Conservation (phyloP, 2,888 invertebrate species). For the Hofmannophila pseudospretella region DNA sequence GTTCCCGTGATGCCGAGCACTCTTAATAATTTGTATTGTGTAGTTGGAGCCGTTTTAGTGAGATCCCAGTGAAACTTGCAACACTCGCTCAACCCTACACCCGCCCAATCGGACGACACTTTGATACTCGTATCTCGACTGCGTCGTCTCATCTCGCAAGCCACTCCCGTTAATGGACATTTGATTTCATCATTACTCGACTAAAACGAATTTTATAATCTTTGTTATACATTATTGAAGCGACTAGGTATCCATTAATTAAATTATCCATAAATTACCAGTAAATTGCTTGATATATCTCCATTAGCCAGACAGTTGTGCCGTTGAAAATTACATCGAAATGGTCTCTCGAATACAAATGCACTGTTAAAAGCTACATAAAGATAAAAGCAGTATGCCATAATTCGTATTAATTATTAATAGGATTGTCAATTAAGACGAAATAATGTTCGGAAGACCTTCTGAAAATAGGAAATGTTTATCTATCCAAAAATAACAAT, state of each 20-base stretch:
- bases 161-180: conserved; percentile 45
- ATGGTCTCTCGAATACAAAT: conserved; percentile 65
- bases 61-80: conserved; percentile 28
- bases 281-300: conserved; percentile 62
- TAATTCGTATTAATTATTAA: conserved; percentile 73
- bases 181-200: conserved; percentile 35
- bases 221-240: conserved; percentile 33
- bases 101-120: conserved; percentile 21
- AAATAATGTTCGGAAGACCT: conserved; percentile 52
- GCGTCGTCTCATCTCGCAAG: conserved; percentile 20
- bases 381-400: conserved; percentile 70
- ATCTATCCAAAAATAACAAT: conserved; percentile 72
- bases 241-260: conserved; percentile 32
- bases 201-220: conserved; percentile 38
- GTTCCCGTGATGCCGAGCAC: conserved; percentile 75
- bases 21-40: conserved; percentile 78
- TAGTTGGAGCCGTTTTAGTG: conserved; percentile 58
- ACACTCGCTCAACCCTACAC: conserved; percentile 9
- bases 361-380: conserved; percentile 68
- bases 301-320: conserved; percentile 61
- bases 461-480: conserved; percentile 69
- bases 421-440: conserved; percentile 70
- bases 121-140: conserved; percentile 27
- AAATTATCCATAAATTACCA: conserved; percentile 61
- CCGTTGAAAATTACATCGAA: conserved; percentile 61